phyloP scores from a whole-genome alignment of 2,797 vertebrate genomes.

The Benthosema pterotum region DNA sequence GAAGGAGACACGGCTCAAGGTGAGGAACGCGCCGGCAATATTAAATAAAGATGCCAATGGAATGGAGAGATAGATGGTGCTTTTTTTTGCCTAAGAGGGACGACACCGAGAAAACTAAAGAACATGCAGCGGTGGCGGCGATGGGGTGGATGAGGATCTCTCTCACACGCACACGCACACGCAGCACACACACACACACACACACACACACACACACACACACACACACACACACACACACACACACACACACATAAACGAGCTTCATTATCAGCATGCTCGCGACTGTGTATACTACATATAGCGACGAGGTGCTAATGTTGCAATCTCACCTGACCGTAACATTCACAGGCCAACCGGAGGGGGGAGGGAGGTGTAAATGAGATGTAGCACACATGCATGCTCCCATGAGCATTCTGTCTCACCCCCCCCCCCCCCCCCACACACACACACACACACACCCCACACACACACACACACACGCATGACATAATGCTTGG shows the following conservation, averaged over 20 bases:
- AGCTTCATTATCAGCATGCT: too few species aligned
- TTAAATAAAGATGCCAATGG: constrained; percentile 51
- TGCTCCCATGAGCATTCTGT: constrained; percentile 72
- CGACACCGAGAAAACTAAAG: too few species aligned
- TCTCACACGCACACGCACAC: background rate
- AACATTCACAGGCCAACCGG: background rate
- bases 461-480: constrained; percentile 11
- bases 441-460: too few species aligned
- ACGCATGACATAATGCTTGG: constrained; percentile 40
- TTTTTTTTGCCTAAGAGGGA: too few species aligned
- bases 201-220: constrained; percentile 3
- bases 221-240: constrained; percentile 11
- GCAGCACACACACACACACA: constrained; percentile 1
- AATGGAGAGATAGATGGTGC: too few species aligned
- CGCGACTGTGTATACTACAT: too few species aligned
- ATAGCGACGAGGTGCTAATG: background rate
- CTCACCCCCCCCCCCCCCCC: too few species aligned
- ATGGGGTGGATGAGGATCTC: too few species aligned
- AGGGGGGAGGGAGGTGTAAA: too few species aligned
- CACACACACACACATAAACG: constrained; percentile 2
- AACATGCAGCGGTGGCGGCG: too few species aligned
- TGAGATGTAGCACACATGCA: constrained; percentile 37
- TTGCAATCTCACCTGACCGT: background rate
- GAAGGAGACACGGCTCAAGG: constrained; percentile 72
- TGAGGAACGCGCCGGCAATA: constrained; percentile 68